These are phyloP conservation scores for Falco cherrug DNA, from an alignment of 2,797 vertebrate genomes.

Conservation along the genomic window DNA sequence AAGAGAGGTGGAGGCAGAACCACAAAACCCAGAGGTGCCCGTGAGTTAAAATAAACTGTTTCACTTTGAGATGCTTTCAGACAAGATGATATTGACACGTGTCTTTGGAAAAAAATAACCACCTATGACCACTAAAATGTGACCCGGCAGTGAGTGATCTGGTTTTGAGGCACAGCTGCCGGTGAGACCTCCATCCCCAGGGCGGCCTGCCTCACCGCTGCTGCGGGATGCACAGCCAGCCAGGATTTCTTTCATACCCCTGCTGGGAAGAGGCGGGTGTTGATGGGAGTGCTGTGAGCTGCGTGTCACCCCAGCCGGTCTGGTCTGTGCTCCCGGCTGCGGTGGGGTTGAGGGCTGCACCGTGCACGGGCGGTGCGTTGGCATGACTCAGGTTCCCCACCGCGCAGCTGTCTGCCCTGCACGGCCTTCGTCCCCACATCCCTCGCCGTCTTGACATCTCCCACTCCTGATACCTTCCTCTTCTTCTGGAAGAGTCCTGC, in stretches of 20 bases:
- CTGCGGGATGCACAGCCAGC: background rate
- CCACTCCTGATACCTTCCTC: background rate
- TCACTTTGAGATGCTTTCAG: background rate
- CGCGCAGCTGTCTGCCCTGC: background rate
- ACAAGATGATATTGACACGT: background rate
- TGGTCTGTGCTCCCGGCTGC: rapidly evolving
- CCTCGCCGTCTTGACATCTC: background rate
- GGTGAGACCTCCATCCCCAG: background rate
- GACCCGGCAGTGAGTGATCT: rapidly evolving
- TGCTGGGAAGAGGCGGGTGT: background rate
- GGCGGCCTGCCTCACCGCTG: background rate
- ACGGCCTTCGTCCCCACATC: background rate
- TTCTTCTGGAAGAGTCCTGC: background rate
- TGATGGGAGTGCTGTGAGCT: background rate
- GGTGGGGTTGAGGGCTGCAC: too few relatives aligned
- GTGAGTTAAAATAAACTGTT: slow-evolving; percentile 5
- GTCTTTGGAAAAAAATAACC: background rate
- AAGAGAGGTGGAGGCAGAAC: background rate
- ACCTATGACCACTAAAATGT: background rate
- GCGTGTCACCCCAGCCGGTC: background rate
- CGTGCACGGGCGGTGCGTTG: rapidly evolving
- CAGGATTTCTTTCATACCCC: rapidly evolving
- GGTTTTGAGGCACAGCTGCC: background rate
- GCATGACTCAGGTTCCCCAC: background rate
- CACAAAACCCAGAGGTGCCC: background rate